Evolutionary conservation across 2,113 vertebrate genomes (phyloP).

Genomic region (Lagenorhynchus albirostris): DNA sequence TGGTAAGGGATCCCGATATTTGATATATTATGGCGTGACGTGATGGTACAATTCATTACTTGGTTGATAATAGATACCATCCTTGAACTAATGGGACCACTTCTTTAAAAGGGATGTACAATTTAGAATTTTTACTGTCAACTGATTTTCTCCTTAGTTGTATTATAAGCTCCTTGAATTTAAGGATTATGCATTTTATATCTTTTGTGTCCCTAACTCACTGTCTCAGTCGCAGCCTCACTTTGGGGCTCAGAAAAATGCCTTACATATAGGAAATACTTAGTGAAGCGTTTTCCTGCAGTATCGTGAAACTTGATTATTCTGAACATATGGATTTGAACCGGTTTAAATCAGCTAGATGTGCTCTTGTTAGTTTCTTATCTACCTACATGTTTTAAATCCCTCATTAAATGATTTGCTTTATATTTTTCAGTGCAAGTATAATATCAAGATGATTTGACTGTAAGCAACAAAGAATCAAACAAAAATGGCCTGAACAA

Average conservation of each 20-base stretch:
- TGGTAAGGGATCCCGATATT: slow-evolving; percentile 11
- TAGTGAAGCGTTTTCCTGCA: neutral
- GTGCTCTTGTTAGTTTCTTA: neutral
- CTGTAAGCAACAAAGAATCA: neutral
- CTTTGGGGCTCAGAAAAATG: neutral
- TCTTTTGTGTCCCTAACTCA: neutral
- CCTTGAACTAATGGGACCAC: neutral
- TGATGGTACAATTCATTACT: neutral
- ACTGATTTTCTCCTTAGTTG: neutral
- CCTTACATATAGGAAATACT: neutral
- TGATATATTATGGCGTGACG: neutral
- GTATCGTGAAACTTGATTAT: neutral
- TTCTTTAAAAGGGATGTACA: neutral
- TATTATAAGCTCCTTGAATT: neutral
- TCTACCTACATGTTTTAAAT: neutral
- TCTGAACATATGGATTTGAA: neutral
- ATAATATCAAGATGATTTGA: neutral
- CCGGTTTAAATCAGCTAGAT: neutral
- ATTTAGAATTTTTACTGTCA: neutral
- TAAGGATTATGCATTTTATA: neutral
- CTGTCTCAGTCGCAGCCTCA: neutral
- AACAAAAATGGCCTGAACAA: neutral
- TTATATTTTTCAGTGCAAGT: neutral
- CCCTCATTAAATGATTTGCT: neutral
- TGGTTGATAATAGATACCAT: neutral